A percentile compares a stretch with the other conserved stretches of the same genome.
Conservation (phyloP, 2,888 invertebrate species). For the Cheilosia vernalis region DNA sequence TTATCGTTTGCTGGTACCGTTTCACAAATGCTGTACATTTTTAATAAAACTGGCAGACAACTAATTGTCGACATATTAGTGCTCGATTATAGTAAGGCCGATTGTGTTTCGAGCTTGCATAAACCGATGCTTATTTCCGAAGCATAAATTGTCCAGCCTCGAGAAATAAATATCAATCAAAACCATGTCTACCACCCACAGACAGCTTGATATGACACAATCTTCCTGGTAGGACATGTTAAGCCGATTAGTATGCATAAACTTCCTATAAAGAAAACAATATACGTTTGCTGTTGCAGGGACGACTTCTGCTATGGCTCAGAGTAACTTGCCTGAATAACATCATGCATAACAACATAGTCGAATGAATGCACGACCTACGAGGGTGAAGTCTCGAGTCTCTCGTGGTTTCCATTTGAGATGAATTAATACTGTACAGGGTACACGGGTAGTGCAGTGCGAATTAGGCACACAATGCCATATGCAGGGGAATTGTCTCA, state of each 20-base stretch:
- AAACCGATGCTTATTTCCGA: no score
- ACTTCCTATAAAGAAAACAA: slow-evolving; percentile 6
- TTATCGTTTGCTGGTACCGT: no score
- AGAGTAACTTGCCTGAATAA: neutral
- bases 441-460: neutral
- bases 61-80: no score
- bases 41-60: no score
- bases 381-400: neutral
- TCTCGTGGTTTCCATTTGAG: neutral
- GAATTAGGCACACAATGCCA: slow-evolving; percentile 7
- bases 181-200: neutral
- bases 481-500: neutral
- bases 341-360: neutral
- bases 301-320: neutral
- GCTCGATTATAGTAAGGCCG: no score
- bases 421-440: neutral
- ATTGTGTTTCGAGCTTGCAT: no score
- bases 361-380: neutral
- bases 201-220: neutral
- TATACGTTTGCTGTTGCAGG: neutral
- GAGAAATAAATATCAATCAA: neutral
- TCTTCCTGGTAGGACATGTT: neutral
- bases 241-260: slow-evolving; percentile 19
- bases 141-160: no score
- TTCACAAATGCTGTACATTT: no score